phyloP scores from a whole-genome alignment of 2,113 vertebrate genomes.

The Thalassoma bifasciatum region DNA sequence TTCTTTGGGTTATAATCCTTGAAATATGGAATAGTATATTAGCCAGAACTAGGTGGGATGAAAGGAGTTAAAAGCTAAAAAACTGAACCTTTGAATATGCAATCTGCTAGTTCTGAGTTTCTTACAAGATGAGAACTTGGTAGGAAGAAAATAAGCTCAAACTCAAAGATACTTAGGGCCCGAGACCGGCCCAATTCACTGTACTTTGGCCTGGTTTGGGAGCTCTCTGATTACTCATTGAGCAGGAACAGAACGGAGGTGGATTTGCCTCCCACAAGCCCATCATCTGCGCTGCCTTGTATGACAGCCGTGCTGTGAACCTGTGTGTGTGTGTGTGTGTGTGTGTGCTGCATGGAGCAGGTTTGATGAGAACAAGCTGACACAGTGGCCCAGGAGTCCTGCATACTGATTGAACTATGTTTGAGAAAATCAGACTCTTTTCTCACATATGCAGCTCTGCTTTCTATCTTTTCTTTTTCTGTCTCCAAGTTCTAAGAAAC shows the following conservation, averaged over 20 bases:
- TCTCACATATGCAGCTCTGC: background rate
- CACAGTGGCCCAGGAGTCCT: constrained; percentile 63
- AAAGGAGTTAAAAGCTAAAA: no score
- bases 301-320: constrained; percentile 56
- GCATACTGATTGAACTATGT: constrained; percentile 27
- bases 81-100: background rate
- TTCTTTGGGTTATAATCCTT: no score
- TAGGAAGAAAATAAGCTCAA: background rate
- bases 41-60: no score
- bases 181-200: constrained; percentile 53
- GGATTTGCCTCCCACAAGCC: constrained; percentile 74
- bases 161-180: constrained; percentile 26
- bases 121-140: constrained; percentile 14
- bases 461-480: background rate
- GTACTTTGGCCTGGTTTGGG: constrained; percentile 65
- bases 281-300: constrained; percentile 66
- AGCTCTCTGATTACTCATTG: constrained; percentile 63
- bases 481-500: background rate
- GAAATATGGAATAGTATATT: no score
- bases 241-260: constrained; percentile 73
- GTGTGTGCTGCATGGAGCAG: constrained; percentile 13
- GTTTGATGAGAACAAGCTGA: constrained; percentile 70
- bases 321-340: constrained; percentile 24
- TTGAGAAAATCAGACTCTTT: constrained; percentile 1
- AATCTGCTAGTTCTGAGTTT: background rate